Percentiles rank a stretch among this genome's conserved stretches.
Conservation (phyloP, 2,888 invertebrate species). For the Tethea ocularis region DNA sequence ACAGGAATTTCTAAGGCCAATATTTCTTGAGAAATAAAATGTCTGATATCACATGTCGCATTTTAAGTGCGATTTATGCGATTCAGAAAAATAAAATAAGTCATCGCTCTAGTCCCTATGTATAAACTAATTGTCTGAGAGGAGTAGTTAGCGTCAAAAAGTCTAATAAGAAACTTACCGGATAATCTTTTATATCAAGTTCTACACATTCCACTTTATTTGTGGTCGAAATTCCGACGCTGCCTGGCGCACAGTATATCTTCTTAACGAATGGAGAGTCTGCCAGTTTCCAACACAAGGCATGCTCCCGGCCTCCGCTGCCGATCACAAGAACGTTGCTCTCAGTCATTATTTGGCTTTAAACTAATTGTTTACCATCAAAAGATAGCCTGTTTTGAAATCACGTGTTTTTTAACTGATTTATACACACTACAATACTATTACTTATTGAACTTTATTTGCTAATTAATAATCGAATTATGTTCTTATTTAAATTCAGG, state of each 20-base stretch:
- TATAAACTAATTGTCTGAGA: too few relatives aligned
- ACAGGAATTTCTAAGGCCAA: too few relatives aligned
- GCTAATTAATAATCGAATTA: background rate
- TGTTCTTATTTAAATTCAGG: constrained; percentile 1
- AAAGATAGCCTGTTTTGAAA: constrained; percentile 20
- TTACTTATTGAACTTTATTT: background rate
- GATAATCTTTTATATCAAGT: constrained; percentile 87
- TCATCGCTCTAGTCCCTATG: too few relatives aligned
- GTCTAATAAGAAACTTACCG: constrained; percentile 79
- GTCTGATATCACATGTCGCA: too few relatives aligned
- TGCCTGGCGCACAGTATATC: constrained; percentile 95
- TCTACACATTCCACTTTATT: constrained; percentile 87
- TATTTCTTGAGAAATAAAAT: too few relatives aligned
- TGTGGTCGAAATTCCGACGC: constrained; percentile 90
- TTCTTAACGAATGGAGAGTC: constrained; percentile 88
- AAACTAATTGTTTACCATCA: constrained; percentile 37
- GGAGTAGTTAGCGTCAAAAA: background rate
- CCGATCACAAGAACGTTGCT: constrained; percentile 92
- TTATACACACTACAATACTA: background rate
- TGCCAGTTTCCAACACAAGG: constrained; percentile 96
- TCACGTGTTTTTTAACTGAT: constrained; percentile 42
- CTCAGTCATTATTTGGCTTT: constrained; percentile 60
- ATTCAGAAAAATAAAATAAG: too few relatives aligned
- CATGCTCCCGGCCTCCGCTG: constrained; percentile 97
- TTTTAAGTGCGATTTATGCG: too few relatives aligned